These are phyloP conservation scores for Netelia fuscicornis DNA, from an alignment of 2,888 invertebrate species.

Conservation along the genomic window DNA sequence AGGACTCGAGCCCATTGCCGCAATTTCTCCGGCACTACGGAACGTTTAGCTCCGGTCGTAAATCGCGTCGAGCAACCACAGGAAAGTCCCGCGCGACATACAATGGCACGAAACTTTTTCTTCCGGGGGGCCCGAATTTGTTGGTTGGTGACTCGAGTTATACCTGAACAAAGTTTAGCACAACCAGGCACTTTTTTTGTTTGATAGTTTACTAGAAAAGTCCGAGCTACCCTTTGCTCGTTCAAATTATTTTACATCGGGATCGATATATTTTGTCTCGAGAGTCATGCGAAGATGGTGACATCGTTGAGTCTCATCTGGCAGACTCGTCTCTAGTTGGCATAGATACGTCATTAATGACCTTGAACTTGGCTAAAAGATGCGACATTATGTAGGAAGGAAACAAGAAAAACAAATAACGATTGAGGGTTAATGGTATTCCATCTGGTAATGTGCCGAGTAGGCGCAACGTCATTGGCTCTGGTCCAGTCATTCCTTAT, in stretches of 20 bases:
- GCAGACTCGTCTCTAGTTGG: constrained; percentile 37
- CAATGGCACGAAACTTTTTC: constrained; percentile 62
- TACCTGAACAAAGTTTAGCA: constrained; percentile 64
- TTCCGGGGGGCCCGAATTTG: constrained; percentile 26
- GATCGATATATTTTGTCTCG: not conserved
- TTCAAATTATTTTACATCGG: too few relatives aligned
- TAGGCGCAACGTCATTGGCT: constrained; percentile 70
- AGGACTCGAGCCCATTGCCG: constrained; percentile 45
- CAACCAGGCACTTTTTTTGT: not conserved
- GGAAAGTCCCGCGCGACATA: constrained; percentile 52
- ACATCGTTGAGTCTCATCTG: constrained; percentile 55
- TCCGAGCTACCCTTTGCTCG: too few relatives aligned
- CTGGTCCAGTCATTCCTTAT: constrained; percentile 52
- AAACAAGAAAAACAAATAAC: not conserved
- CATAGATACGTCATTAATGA: constrained; percentile 50
- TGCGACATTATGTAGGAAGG: constrained; percentile 31
- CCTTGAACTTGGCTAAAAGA: constrained; percentile 71
- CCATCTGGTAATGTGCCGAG: constrained; percentile 60
- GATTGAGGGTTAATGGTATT: constrained; percentile 42
- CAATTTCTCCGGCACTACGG: constrained; percentile 53
- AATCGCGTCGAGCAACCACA: constrained; percentile 56
- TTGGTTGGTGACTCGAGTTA: constrained; percentile 62
- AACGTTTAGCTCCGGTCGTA: constrained; percentile 63
- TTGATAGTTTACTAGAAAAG: not conserved
- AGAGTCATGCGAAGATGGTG: constrained; percentile 11